Evolutionary conservation across 2,113 vertebrate genomes (phyloP).

Genomic region (Nestor notabilis): DNA sequence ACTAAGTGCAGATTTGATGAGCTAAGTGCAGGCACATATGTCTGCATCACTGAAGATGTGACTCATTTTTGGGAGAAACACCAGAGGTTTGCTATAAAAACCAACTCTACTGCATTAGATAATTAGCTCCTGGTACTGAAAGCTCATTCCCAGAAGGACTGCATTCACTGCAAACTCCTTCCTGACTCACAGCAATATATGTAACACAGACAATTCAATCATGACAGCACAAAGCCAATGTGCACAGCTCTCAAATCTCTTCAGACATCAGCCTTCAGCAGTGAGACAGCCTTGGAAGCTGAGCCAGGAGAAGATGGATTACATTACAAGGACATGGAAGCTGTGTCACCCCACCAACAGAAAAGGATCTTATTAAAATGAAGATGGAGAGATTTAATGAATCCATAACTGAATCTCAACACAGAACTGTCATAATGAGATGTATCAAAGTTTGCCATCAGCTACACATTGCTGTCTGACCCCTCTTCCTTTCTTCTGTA

Average conservation of each 20-base stretch:
- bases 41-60: not conserved
- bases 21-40: not conserved
- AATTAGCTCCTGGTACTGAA: not conserved
- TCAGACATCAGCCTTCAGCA: not conserved
- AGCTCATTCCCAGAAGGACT: not conserved
- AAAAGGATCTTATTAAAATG: not conserved
- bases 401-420: not conserved
- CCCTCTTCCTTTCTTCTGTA: not conserved
- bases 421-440: not conserved
- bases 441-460: not conserved
- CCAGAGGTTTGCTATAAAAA: not conserved
- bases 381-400: not conserved
- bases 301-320: not conserved
- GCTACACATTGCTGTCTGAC: not conserved
- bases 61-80: not conserved
- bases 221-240: not conserved
- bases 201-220: not conserved
- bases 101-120: not conserved
- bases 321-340: not conserved
- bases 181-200: not conserved
- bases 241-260: not conserved
- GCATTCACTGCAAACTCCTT: not conserved
- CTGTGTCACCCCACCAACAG: not conserved
- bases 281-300: not conserved
- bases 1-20: not conserved